phyloP scores from a whole-genome alignment of 1,140 invertebrate species.

The Leptoteleia sp. region DNA sequence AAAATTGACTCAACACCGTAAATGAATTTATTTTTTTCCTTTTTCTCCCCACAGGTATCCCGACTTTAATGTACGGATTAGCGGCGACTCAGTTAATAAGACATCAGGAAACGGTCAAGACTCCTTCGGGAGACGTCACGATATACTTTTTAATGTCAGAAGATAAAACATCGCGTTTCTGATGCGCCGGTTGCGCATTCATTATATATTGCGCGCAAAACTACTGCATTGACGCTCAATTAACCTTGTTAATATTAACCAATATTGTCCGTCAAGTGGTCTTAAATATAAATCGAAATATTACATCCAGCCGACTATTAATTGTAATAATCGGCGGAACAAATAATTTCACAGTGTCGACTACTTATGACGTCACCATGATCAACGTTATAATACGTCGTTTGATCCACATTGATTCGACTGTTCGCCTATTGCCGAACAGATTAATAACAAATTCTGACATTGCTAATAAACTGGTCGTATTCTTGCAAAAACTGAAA shows the following conservation, averaged over 20 bases:
- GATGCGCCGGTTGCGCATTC: too few relatives aligned
- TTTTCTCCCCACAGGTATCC: constrained; percentile 90
- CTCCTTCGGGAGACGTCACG: constrained; percentile 86
- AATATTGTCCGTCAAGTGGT: not conserved
- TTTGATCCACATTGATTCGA: constrained; percentile 37
- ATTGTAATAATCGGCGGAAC: constrained; percentile 10
- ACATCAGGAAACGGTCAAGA: constrained; percentile 89
- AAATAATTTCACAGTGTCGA: constrained; percentile 5
- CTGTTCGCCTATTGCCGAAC: constrained; percentile 18
- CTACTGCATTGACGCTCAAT: not conserved
- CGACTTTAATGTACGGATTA: constrained; percentile 94
- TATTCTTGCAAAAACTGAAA: too few relatives aligned
- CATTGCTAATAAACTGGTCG: too few relatives aligned
- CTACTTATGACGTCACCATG: constrained; percentile 36
- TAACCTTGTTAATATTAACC: too few relatives aligned
- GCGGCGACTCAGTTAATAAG: constrained; percentile 90
- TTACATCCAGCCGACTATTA: not conserved
- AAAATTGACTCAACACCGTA: constrained; percentile 5
- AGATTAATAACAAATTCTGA: too few relatives aligned
- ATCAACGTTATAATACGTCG: constrained; percentile 23
- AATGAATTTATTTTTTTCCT: constrained; percentile 35
- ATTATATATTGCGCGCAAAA: too few relatives aligned
- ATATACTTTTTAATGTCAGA: constrained; percentile 94
- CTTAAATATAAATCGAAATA: constrained; percentile 5
- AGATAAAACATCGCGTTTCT: constrained; percentile 89